Base-by-base conservation (phyloP, 2,113 vertebrate species). In the Lycaon pictus region DNA sequence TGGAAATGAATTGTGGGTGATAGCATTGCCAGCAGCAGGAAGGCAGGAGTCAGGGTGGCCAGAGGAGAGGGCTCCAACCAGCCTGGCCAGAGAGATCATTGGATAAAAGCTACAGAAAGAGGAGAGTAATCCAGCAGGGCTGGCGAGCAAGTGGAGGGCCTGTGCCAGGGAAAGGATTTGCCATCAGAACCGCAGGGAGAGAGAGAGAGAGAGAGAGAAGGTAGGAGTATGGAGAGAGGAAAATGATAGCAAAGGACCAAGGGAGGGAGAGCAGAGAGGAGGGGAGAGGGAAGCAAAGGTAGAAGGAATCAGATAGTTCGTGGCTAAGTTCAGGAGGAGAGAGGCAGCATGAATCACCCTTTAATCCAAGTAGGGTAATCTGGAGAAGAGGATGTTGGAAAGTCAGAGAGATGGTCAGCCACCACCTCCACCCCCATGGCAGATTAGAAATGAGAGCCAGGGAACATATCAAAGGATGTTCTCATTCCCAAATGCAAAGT, bases 71-170 rank as follows among this genome's bases (percentile, higher is more conserved):
- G 81, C 72, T 82, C 71, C 80, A 65, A 63, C 0, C 12, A 88
- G 95, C 77, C 85, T 84, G 88, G 97, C 76, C 71, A 82, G 88
- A 95, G 81, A 92, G 96, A 76, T 95, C 97, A 98, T 37, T 95
- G 98, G 97, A 97, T 63, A 90, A 95, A 98, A 96, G 96, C 84
- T 83, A 48, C 27, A 69, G 86, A 85, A 92, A 1, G 2, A 29
- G 83, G 95, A 97, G 3, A 90, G 69, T 93, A 89, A 83, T 96
- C 91, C 96, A 88, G 96, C 94, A 97, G 77, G 88, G 96, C 84
- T 96, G 82, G 93, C 29, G 27, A 60, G 83, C 72, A 96, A 81
- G 71, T 8, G 1, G 23, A 93, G 67, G 19, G 71, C 81, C 94
- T 86, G 43, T 60, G 96, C 97, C 97, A 97, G 67, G 95, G 93